Evolutionary conservation across 2,888 invertebrate genomes (phyloP).

Genomic region (Leptarthrus brevirostris): DNA sequence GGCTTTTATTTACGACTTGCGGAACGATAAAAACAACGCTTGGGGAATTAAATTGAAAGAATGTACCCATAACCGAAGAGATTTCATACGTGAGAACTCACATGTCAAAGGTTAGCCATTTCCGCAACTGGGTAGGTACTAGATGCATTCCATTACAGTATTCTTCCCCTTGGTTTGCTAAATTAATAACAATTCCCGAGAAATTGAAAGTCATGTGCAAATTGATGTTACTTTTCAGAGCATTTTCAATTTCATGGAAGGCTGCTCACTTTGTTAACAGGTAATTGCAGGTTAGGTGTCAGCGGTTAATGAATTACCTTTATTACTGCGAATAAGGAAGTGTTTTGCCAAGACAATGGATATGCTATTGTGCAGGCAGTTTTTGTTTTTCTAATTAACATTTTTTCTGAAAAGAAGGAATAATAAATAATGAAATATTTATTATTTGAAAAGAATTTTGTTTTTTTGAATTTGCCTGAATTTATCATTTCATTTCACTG

Average conservation of each 20-base stretch:
- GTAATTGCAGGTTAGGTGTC: constrained; percentile 6
- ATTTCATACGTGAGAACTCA: background rate
- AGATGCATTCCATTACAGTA: background rate
- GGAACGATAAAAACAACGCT: no score
- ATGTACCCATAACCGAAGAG: no score
- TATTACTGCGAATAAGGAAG: background rate
- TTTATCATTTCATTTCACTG: no score
- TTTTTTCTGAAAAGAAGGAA: no score
- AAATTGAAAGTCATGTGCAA: constrained; percentile 37
- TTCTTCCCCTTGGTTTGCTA: background rate
- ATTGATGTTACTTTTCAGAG: constrained; percentile 5
- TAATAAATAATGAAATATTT: no score
- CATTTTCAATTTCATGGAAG: constrained; percentile 31
- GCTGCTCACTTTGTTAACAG: background rate
- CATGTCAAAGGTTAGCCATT: background rate
- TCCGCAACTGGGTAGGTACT: background rate
- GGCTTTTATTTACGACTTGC: no score
- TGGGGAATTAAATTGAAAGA: no score
- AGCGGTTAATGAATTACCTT: constrained; percentile 14
- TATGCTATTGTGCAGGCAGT: no score
- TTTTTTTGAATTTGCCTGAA: no score
- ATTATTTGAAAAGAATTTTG: no score
- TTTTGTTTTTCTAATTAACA: no score
- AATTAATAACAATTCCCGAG: constrained; percentile 5
- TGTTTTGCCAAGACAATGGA: no score